phyloP scores from a whole-genome alignment of 2,113 vertebrate species.

The Terrapene triunguis region DNA sequence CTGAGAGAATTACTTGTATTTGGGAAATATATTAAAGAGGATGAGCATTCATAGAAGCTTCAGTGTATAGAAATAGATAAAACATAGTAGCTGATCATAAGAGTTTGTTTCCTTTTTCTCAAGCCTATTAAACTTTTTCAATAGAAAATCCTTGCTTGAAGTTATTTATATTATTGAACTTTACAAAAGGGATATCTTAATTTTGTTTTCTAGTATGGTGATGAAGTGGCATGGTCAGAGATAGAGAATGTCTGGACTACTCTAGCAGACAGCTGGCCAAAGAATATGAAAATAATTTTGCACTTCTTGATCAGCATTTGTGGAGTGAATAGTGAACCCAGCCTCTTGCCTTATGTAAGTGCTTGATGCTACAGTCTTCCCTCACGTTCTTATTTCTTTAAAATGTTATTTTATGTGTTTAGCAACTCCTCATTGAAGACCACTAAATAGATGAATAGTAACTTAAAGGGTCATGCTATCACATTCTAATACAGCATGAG shows the following conservation, averaged over 20 bases:
- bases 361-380: not conserved
- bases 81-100: not conserved
- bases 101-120: not conserved
- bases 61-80: not conserved
- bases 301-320: conserved; percentile 99
- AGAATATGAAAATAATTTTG: conserved; percentile 98
- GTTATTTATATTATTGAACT: not conserved
- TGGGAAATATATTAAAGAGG: not conserved
- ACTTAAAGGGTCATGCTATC: not conserved
- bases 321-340: conserved; percentile 97
- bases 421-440: not conserved
- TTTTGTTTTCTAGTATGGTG: conserved; percentile 89
- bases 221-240: conserved; percentile 98
- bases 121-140: not conserved
- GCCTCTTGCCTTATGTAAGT: conserved; percentile 98
- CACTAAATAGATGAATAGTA: not conserved
- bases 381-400: not conserved
- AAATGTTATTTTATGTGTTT: not conserved
- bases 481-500: not conserved
- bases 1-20: not conserved
- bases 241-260: conserved; percentile 99
- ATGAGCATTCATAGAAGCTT: not conserved
- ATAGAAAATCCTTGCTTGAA: not conserved
- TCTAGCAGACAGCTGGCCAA: conserved; percentile 97
- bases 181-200: not conserved